Evolutionary conservation across 2,113 vertebrate genomes (phyloP), one percentile per base, ranked within the genome.

Genomic region (Lichenostomus cassidix): DNA sequence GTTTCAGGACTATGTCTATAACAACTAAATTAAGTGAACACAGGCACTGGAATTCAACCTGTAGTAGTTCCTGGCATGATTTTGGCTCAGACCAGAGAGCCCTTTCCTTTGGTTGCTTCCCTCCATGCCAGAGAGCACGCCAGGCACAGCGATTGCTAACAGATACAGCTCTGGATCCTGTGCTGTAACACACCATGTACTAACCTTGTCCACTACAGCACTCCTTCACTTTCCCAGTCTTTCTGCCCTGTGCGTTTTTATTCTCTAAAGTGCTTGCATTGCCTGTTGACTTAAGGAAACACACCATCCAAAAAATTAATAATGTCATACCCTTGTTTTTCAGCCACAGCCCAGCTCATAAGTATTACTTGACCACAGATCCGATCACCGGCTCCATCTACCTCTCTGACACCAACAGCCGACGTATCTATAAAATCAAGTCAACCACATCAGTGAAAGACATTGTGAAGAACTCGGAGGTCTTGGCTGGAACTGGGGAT

Each of bases 331-430:
- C 83, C 91, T 97, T 98, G 75, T 96, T 92, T 97, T 97, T 58
- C 97, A 99, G 99, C 96, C 99, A 99, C 98, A 99, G 99, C 90
- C 99, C 99, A 3, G 98, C 99, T 24, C 99, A 99, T 84, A 99
- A 99, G 87, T 99, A 99, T 98, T 99, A 99, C 97, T 97, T 99
- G 98, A 98, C 99, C 68, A 98, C 98, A 67, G 99, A 99, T 96
- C 98, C 99, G 1, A 98, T 99, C 96, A 98, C 98, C 0, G 98
- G 99, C 53, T 98, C 98, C 11, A 98, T 99, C 93, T 99, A 99
- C 97, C 98, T 99, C 37, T 99, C 99, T 0, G 99, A 99, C 97
- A 99, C 99, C 97, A 99, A 98, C 98, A 99, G 98, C 98, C 98
- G 99, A 82, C 98, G 99, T 53, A 99, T 99, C 90, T 99, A 99